Conservation (phyloP, 1,140 invertebrate genomes). For the Euwallacea similis region DNA sequence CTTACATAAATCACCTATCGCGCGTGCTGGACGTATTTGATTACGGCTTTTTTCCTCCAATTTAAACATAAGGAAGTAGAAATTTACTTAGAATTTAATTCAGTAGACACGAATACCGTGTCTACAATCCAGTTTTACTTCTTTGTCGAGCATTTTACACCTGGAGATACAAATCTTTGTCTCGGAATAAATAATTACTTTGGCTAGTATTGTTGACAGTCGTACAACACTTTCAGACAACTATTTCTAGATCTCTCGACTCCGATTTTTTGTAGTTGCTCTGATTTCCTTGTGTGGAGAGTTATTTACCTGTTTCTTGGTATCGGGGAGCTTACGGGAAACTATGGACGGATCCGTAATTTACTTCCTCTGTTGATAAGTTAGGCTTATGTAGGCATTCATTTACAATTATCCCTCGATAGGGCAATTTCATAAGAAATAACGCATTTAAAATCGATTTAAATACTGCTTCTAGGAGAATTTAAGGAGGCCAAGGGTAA, state of each 20-base stretch:
- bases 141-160: slow-evolving; percentile 39
- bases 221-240: slow-evolving; percentile 36
- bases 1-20: slow-evolving; percentile 32
- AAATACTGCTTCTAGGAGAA: too few species aligned
- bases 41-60: slow-evolving; percentile 34
- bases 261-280: slow-evolving; percentile 15
- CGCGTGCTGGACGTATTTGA: slow-evolving; percentile 38
- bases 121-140: slow-evolving; percentile 40
- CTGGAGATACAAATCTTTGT: slow-evolving; percentile 36
- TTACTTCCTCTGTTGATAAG: too few species aligned
- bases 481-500: neutral
- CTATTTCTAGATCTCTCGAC: slow-evolving; percentile 31
- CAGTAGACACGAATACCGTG: slow-evolving; percentile 40
- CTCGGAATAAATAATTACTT: slow-evolving; percentile 38
- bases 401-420: too few species aligned
- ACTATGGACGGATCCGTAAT: neutral
- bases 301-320: neutral
- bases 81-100: slow-evolving; percentile 39
- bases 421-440: too few species aligned
- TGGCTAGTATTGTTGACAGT: slow-evolving; percentile 35
- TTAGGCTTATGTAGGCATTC: too few species aligned
- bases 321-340: neutral
- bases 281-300: slow-evolving; percentile 29
- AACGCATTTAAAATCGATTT: too few species aligned
- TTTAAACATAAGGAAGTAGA: slow-evolving; percentile 40